Conservation (phyloP, 1,140 invertebrate genomes). For the Drosophila erecta region DNA sequence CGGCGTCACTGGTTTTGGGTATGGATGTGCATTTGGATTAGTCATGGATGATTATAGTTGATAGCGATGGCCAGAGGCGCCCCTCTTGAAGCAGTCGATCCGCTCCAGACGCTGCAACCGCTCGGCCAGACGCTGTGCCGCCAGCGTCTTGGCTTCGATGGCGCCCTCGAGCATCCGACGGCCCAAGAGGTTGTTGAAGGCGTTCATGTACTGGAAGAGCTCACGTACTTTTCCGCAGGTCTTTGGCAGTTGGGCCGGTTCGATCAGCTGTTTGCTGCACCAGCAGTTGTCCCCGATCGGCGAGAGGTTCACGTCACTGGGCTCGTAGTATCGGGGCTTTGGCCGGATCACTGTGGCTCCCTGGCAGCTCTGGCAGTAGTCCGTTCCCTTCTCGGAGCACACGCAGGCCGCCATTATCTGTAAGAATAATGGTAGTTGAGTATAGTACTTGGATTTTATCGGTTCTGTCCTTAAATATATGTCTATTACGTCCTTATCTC, state of each 20-base stretch:
- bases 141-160: conserved; percentile 70
- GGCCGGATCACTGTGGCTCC: conserved; percentile 61
- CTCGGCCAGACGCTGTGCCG: conserved; percentile 73
- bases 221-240: conserved; percentile 82
- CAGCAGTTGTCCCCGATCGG: conserved; percentile 80
- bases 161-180: conserved; percentile 73
- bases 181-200: conserved; percentile 72
- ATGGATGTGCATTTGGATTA: conserved; percentile 2
- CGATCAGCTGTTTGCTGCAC: conserved; percentile 77
- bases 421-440: neutral
- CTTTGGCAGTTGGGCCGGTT: conserved; percentile 77
- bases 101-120: conserved; percentile 68
- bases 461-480: no score
- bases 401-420: conserved; percentile 68
- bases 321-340: conserved; percentile 56
- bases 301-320: conserved; percentile 56
- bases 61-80: conserved; percentile 30
- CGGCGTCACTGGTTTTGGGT: conserved; percentile 2
- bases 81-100: conserved; percentile 59
- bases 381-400: conserved; percentile 83
- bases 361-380: conserved; percentile 68
- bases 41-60: conserved; percentile 31
- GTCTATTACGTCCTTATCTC: no score
- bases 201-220: conserved; percentile 70
- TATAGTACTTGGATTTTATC: neutral